A percentile compares a stretch with the other conserved stretches of the same genome.
These are phyloP conservation scores for Scaptomyza pallida DNA, from an alignment of 1,140 invertebrate genomes.

Conservation along the genomic window DNA sequence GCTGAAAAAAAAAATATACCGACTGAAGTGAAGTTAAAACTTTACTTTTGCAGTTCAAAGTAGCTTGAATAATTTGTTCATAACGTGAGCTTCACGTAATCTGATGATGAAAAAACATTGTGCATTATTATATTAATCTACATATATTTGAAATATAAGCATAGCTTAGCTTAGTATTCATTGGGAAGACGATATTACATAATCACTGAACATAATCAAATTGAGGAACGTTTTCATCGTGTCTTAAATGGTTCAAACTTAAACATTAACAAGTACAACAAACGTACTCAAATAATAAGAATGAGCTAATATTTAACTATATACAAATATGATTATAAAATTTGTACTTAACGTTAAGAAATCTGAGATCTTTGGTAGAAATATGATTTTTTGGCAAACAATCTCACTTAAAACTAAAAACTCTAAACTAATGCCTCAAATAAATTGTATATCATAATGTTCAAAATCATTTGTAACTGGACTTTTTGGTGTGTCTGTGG, in stretches of 20 bases:
- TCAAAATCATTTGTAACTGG: constrained; percentile 60
- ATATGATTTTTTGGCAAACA: constrained; percentile 19
- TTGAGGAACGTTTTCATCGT: constrained; percentile 31
- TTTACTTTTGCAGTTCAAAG: constrained; percentile 7
- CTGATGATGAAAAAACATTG: too few species aligned
- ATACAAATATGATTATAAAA: constrained; percentile 19
- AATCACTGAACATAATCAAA: constrained; percentile 58
- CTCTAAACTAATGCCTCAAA: constrained; percentile 36
- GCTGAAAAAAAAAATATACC: neutral
- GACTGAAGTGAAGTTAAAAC: constrained; percentile 30
- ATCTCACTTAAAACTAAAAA: constrained; percentile 27
- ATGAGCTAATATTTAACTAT: constrained; percentile 25
- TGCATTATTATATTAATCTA: constrained; percentile 17
- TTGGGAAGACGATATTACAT: constrained; percentile 60
- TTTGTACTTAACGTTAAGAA: constrained; percentile 39
- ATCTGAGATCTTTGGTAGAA: constrained; percentile 71
- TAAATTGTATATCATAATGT: constrained; percentile 74
- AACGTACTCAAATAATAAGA: neutral
- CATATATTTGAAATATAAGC: constrained; percentile 7
- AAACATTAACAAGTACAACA: neutral
- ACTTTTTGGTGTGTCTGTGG: constrained; percentile 28
- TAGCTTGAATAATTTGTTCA: too few species aligned
- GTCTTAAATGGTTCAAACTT: neutral
- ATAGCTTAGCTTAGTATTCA: constrained; percentile 12
- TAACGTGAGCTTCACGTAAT: too few species aligned